Percentiles rank a stretch among this genome's conserved stretches.
Evolutionary conservation across 2,888 invertebrate genomes (phyloP).

Genomic region (Synergus umbraculus): DNA sequence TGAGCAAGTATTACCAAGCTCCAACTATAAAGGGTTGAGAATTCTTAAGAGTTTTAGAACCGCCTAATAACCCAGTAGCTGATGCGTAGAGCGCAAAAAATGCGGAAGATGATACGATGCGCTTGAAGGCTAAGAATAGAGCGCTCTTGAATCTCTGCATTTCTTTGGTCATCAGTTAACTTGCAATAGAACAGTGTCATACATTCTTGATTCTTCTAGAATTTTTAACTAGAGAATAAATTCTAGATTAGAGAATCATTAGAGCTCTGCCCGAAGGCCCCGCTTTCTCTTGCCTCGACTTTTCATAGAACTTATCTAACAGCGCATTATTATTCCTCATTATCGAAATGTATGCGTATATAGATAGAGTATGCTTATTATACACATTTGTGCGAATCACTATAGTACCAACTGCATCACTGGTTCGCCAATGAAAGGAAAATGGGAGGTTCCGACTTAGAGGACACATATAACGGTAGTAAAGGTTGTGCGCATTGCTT

Average conservation of each 20-base stretch:
- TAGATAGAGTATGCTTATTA: not conserved
- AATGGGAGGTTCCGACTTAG: conserved; percentile 10
- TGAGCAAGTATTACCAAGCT: conserved; percentile 32
- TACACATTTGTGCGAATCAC: not conserved
- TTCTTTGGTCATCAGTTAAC: not conserved
- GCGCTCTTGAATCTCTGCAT: not conserved
- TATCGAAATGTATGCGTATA: conserved; percentile 57
- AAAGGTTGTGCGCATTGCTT: conserved; percentile 16
- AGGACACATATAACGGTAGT: conserved; percentile 34
- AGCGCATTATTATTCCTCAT: conserved; percentile 64
- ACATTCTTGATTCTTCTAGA: not conserved
- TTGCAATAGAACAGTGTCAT: not conserved
- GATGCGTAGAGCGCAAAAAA: conserved; percentile 22
- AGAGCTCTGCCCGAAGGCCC: not conserved
- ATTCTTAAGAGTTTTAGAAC: conserved; percentile 37
- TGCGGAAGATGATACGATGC: conserved; percentile 24
- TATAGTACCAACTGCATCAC: not conserved
- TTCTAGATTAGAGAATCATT: not conserved
- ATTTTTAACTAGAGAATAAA: not conserved
- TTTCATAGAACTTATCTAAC: conserved; percentile 54
- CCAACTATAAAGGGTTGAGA: conserved; percentile 26
- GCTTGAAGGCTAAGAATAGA: conserved; percentile 10
- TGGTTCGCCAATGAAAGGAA: conserved; percentile 12
- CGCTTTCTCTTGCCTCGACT: conserved; percentile 52
- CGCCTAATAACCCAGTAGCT: conserved; percentile 47